Conservation (phyloP, 2,113 vertebrate genomes). For the Syrrhaptes paradoxus region DNA sequence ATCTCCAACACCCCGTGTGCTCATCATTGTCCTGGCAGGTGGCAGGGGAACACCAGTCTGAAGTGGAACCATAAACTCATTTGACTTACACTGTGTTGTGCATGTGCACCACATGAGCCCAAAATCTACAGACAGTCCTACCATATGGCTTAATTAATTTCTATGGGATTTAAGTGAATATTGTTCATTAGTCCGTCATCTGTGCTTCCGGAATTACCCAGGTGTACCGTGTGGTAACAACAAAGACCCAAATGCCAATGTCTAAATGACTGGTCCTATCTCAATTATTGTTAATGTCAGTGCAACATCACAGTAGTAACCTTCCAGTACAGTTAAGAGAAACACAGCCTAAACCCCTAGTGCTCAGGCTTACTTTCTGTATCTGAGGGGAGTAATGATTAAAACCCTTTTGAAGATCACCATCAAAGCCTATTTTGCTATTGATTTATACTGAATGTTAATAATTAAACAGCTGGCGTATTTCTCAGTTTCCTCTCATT, state of each 20-base stretch:
- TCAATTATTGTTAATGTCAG: neutral
- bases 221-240: neutral
- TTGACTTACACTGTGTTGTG: neutral
- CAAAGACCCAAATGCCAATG: neutral
- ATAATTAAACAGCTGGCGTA: slow-evolving; percentile 44
- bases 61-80: neutral
- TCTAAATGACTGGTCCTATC: neutral
- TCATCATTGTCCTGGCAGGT: neutral
- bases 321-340: neutral
- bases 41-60: neutral
- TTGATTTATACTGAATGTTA: slow-evolving; percentile 37
- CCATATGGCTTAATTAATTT: neutral
- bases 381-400: slow-evolving; percentile 15
- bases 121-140: neutral
- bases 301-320: neutral
- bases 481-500: slow-evolving; percentile 29
- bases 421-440: slow-evolving; percentile 46
- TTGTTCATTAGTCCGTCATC: neutral
- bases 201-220: neutral
- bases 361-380: neutral
- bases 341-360: neutral
- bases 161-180: slow-evolving; percentile 13
- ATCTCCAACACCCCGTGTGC: rapidly evolving
- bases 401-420: slow-evolving; percentile 47
- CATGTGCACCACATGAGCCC: rapidly evolving